Percentiles rank a stretch among this genome's conserved stretches.
phyloP scores from a whole-genome alignment of 2,888 invertebrate species.

The Lepidocyrtoides sp. region DNA sequence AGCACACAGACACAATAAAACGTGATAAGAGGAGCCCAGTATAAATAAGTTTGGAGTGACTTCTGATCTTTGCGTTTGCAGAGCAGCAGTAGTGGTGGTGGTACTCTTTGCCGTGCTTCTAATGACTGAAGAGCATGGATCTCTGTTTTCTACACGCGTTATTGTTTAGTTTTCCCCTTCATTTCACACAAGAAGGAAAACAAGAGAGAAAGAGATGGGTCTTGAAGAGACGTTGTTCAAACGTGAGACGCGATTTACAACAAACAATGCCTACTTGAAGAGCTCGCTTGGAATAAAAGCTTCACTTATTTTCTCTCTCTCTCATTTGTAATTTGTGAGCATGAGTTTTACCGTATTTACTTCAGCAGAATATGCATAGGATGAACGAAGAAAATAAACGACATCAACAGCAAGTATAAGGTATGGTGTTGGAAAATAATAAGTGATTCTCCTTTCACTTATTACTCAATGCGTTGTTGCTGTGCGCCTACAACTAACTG shows the following conservation, averaged over 20 bases:
- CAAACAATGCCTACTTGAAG: conserved; percentile 13
- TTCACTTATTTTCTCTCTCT: not conserved
- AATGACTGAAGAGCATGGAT: not conserved
- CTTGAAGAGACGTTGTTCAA: not conserved
- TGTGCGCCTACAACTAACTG: too few relatives aligned
- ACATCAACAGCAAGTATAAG: too few relatives aligned
- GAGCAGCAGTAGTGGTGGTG: not conserved
- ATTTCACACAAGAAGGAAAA: not conserved
- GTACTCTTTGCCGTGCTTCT: not conserved
- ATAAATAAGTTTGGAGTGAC: conserved; percentile 17
- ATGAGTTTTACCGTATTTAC: too few relatives aligned
- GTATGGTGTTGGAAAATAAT: too few relatives aligned
- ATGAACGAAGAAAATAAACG: too few relatives aligned
- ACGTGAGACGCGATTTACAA: conserved; percentile 31
- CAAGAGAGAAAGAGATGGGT: not conserved
- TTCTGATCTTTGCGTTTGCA: not conserved
- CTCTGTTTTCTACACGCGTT: not conserved
- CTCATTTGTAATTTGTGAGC: too few relatives aligned
- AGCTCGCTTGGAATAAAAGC: not conserved
- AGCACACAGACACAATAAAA: not conserved
- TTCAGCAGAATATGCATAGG: too few relatives aligned
- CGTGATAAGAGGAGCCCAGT: not conserved
- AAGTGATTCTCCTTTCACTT: conserved; percentile 14
- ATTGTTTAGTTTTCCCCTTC: conserved; percentile 16
- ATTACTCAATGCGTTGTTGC: too few relatives aligned